Conservation (phyloP, 2,888 invertebrate species). For the Drosophila lacicola region DNA sequence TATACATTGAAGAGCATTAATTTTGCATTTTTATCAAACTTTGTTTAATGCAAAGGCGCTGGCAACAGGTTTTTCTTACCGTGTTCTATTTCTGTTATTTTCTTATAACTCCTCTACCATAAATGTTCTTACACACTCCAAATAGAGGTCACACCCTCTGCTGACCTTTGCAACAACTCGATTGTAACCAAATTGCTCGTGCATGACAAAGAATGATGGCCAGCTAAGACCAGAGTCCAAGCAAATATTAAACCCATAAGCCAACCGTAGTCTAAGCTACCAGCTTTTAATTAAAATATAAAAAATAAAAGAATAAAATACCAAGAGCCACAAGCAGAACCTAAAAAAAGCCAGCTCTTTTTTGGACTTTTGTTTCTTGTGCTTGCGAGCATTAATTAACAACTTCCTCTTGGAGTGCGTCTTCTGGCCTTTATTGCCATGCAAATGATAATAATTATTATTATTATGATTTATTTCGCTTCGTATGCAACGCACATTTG, state of each 20-base stretch:
- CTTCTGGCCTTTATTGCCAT: conserved; percentile 52
- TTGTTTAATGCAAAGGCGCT: neutral
- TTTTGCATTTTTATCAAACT: neutral
- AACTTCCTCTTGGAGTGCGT: conserved; percentile 59
- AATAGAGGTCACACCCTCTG: conserved; percentile 34
- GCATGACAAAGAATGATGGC: conserved; percentile 56
- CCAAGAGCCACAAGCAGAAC: conserved; percentile 32
- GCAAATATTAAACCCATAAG: conserved; percentile 7
- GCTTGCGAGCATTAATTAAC: conserved; percentile 70
- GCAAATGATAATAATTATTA: conserved; percentile 55
- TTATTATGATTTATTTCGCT: conserved; percentile 54
- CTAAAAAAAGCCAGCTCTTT: conserved; percentile 33
- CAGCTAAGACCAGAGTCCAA: conserved; percentile 16
- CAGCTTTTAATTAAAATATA: conserved; percentile 50
- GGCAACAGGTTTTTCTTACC: conserved; percentile 9
- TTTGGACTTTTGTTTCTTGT: conserved; percentile 26
- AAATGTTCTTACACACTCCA: neutral
- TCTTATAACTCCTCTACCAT: neutral
- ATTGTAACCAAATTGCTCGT: conserved; percentile 65
- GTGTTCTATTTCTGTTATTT: neutral
- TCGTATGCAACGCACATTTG: conserved; percentile 67
- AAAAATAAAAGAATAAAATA: neutral
- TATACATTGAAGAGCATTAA: neutral
- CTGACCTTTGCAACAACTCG: conserved; percentile 50
- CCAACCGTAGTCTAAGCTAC: conserved; percentile 25